These are phyloP conservation scores for Micronisus gabar DNA, from an alignment of 2,113 vertebrate genomes.

Conservation along the genomic window DNA sequence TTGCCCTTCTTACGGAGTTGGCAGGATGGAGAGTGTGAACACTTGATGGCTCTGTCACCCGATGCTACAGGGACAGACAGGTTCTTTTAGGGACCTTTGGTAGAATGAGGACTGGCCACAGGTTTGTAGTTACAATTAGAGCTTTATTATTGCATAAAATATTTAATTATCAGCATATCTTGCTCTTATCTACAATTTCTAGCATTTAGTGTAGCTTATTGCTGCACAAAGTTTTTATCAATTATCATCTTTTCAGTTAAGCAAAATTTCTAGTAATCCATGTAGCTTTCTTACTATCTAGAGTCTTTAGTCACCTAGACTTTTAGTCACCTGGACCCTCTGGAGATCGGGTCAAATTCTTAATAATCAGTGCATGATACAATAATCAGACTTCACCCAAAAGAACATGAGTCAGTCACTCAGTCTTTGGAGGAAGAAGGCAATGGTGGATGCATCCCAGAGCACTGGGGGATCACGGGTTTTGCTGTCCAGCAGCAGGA, in stretches of 20 bases:
- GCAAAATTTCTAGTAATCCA: neutral
- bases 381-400: neutral
- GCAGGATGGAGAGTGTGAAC: neutral
- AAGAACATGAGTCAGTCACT: neutral
- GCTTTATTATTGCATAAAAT: neutral
- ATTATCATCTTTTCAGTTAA: neutral
- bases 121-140: neutral
- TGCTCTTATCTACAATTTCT: neutral
- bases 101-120: neutral
- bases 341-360: neutral
- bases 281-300: neutral
- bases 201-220: neutral
- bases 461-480: accelerated
- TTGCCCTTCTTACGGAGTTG: neutral
- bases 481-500: neutral
- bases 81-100: neutral
- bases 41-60: constrained; percentile 33
- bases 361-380: neutral
- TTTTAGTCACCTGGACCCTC: neutral
- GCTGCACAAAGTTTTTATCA: neutral
- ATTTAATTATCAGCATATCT: neutral
- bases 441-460: neutral
- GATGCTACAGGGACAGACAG: neutral
- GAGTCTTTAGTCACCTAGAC: neutral
- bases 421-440: neutral